These are phyloP conservation scores for Parasteatoda tepidariorum DNA, from an alignment of 1,140 invertebrate species.

Conservation along the genomic window DNA sequence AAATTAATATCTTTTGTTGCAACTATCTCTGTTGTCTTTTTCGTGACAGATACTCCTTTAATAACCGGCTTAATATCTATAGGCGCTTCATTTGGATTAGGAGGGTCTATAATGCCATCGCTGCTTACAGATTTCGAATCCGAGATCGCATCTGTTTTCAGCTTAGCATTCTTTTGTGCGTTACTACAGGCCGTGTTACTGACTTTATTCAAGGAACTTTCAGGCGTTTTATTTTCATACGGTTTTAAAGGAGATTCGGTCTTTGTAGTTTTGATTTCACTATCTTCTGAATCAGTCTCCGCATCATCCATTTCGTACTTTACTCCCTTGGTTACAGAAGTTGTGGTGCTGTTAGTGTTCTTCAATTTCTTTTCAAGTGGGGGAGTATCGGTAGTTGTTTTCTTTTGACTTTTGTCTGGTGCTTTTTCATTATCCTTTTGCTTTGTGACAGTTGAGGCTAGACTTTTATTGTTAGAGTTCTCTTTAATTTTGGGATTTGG, in stretches of 20 bases:
- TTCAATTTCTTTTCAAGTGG: constrained; percentile 8
- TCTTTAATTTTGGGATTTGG: constrained; percentile 49
- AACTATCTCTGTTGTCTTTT: background rate
- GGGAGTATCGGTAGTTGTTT: background rate
- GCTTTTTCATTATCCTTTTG: constrained; percentile 38
- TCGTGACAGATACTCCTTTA: background rate
- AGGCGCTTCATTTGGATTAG: background rate
- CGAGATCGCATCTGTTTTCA: background rate
- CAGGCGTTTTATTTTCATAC: background rate
- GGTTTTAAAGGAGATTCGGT: background rate
- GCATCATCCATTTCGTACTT: constrained; percentile 46
- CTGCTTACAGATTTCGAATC: background rate
- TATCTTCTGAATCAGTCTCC: constrained; percentile 19
- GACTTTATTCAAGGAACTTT: background rate
- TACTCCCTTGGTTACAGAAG: constrained; percentile 13
- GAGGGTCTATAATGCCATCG: background rate
- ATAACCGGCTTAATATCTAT: background rate
- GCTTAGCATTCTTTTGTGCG: constrained; percentile 32
- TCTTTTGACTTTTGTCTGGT: constrained; percentile 3
- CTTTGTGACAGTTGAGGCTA: constrained; percentile 1
- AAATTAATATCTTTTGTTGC: no score
- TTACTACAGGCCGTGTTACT: background rate
- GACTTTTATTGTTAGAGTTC: background rate
- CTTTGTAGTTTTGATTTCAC: background rate
- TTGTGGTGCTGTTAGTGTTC: background rate